Base-by-base conservation (phyloP, 2,113 vertebrate species). In the Nyctibius bracteatus region DNA sequence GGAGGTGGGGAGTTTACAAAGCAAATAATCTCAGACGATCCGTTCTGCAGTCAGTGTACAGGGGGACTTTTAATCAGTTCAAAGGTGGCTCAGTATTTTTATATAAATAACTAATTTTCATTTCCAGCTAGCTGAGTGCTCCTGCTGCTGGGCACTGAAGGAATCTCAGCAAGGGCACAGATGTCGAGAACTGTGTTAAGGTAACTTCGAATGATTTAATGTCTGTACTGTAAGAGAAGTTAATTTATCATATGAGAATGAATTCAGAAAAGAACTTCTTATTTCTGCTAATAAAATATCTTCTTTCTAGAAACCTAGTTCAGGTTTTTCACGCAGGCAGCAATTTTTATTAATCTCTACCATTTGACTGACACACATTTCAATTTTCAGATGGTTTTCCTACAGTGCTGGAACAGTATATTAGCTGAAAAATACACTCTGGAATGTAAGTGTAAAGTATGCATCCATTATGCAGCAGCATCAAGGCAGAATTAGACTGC, bases 401-500 rank as follows among this genome's bases (percentile, higher is more conserved):
- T 93, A 87, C 90, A 89, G 80, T 72, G 49, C 62, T 89, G 87
- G 88, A 94, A 81, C 59, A 72, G 82, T 84, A 41, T 84, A 95
- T 93, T 93, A 96, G 59, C 80, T 94, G 88, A 83, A 96, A 95
- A 95, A 95, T 91, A 92, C 73, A 90, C 78, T 92, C 84, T 89
- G 83, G 73, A 94, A 94, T 62, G 70, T 85, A 79, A 84, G 88
- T 54, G 62, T 80, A 96, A 95, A 97, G 93, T 92, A 94, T 83
- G 91, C 92, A 97, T 95, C 87, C 89, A 95, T 96, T 97, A 96
- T 96, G 91, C 90, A 96, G 80, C 41, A 94, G 83, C 80, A 96
- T 95, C 86, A 85, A 89, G 91, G 88, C 95, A 95, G 94, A 96
- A 96, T 96, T 88, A 94, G 92, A 86, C 88, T 87, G 80, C 84